Evolutionary conservation across 2,888 invertebrate genomes (phyloP).

Genomic region (Acholoe squamosa): DNA sequence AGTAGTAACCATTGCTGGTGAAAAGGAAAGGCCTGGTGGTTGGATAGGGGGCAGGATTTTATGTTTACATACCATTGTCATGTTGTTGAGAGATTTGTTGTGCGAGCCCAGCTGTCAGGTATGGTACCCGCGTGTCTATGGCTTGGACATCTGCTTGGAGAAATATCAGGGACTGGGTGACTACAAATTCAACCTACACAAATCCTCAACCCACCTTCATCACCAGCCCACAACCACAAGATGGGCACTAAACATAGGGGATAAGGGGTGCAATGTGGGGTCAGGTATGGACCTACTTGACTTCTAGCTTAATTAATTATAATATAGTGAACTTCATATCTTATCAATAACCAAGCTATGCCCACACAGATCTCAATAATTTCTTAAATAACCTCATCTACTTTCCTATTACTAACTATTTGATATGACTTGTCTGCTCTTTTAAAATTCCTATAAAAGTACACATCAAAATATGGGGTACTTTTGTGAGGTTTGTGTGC

Average conservation of each 20-base stretch:
- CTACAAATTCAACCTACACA: slow-evolving; percentile 11
- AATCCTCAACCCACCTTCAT: neutral
- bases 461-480: no score
- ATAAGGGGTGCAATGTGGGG: neutral
- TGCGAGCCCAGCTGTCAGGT: slow-evolving; percentile 45
- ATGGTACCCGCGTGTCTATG: slow-evolving; percentile 52
- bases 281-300: no score
- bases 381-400: no score
- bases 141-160: slow-evolving; percentile 37
- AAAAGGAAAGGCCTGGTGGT: neutral
- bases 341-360: no score
- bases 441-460: no score
- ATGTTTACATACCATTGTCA: slow-evolving; percentile 56
- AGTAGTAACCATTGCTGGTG: neutral
- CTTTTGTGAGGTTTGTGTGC: no score
- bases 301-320: no score
- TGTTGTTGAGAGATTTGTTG: slow-evolving; percentile 46
- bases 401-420: no score
- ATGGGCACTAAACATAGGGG: neutral
- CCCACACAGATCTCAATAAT: no score
- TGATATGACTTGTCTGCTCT: no score
- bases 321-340: no score
- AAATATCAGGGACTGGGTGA: neutral
- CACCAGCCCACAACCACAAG: neutral
- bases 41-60: neutral